Conservation (phyloP, 2,113 vertebrate species). For the Pomatostomus ruficeps region DNA sequence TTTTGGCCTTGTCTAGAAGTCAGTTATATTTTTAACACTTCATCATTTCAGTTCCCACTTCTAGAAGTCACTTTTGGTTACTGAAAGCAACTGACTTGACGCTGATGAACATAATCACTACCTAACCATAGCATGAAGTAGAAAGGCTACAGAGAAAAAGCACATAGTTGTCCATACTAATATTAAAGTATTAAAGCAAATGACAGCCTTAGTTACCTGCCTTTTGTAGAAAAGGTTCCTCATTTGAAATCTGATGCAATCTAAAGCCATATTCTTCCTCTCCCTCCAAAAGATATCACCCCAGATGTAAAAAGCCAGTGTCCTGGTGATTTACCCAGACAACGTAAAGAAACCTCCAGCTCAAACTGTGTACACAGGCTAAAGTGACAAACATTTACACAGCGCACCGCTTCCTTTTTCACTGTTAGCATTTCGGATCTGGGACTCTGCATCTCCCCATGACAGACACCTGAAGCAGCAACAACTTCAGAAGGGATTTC, state of each 20-base stretch:
- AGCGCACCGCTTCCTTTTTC: not conserved
- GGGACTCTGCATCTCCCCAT: accelerated
- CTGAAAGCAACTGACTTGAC: not conserved
- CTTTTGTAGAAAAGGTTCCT: not conserved
- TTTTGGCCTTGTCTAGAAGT: not conserved
- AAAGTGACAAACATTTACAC: not conserved
- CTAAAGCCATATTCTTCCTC: not conserved
- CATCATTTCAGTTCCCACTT: not conserved
- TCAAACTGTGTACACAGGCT: not conserved
- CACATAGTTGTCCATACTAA: not conserved
- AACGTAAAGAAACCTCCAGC: not conserved
- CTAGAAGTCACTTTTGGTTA: not conserved
- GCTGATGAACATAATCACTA: not conserved
- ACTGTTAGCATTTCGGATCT: not conserved
- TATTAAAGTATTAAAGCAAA: not conserved
- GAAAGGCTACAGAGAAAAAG: not conserved
- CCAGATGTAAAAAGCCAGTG: not conserved
- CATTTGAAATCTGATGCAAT: not conserved
- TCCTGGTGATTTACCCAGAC: not conserved
- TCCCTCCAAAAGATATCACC: not conserved
- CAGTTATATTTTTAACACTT: not conserved
- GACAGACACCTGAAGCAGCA: not conserved
- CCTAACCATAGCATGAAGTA: not conserved
- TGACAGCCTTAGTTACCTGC: not conserved
- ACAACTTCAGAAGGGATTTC: not conserved